phyloP scores from a whole-genome alignment of 2,113 vertebrate genomes.

The Anarhynchus alexandrinus region DNA sequence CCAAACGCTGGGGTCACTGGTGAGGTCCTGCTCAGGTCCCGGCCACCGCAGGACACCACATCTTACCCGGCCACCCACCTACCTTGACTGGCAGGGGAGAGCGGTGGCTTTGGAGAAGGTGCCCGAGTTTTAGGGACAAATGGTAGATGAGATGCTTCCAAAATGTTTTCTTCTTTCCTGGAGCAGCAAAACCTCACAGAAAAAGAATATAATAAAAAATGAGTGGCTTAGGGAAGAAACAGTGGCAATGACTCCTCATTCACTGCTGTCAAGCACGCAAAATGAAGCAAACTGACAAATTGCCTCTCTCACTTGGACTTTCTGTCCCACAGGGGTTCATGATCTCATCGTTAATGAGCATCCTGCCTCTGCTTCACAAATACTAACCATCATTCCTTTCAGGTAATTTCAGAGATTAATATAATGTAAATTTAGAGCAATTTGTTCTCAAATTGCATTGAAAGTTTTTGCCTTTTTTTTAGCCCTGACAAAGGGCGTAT shows the following conservation, averaged over 20 bases:
- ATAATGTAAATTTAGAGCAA: neutral
- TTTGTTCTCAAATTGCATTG: neutral
- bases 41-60: fast-evolving
- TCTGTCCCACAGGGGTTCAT: neutral
- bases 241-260: neutral
- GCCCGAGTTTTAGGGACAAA: neutral
- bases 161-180: neutral
- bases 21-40: neutral
- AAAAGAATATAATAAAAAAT: neutral
- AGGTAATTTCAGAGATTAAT: neutral
- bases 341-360: neutral
- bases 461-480: neutral
- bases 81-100: neutral
- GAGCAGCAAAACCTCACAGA: neutral
- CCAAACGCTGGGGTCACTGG: no score
- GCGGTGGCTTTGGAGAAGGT: neutral
- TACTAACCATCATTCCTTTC: neutral
- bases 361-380: neutral
- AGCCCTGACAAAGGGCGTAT: neutral
- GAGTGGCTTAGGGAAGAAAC: neutral
- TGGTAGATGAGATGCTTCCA: neutral
- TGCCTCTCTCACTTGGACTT: neutral
- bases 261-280: neutral
- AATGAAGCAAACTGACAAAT: neutral
- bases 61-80: neutral